phyloP scores from a whole-genome alignment of 2,888 invertebrate genomes.

The Dinocampus coccinellae region DNA sequence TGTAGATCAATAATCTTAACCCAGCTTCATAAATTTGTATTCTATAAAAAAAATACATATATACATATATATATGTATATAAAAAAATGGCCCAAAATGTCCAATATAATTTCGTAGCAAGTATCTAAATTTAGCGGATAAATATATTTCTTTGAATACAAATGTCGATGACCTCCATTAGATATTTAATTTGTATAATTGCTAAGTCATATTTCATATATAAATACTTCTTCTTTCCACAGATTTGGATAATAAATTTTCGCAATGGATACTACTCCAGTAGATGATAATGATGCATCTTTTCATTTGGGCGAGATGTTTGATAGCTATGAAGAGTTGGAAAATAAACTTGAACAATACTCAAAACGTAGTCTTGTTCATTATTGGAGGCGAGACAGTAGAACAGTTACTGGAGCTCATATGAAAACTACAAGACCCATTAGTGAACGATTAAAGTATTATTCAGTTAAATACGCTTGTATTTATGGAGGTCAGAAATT shows the following conservation, averaged over 20 bases:
- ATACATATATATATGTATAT: too few species aligned
- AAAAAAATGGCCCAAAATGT: background rate
- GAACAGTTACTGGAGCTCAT: constrained; percentile 69
- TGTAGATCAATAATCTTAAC: background rate
- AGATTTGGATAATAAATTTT: constrained; percentile 13
- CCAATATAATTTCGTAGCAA: background rate
- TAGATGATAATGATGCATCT: constrained; percentile 57
- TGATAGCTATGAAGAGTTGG: constrained; percentile 67
- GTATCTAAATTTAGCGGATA: background rate
- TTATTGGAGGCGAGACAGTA: constrained; percentile 69
- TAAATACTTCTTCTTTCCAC: background rate
- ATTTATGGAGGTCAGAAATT: constrained; percentile 70
- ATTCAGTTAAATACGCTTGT: constrained; percentile 69
- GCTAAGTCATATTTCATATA: background rate
- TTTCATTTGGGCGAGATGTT: constrained; percentile 68
- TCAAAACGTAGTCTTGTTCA: constrained; percentile 68
- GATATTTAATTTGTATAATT: background rate
- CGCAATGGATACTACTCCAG: constrained; percentile 52
- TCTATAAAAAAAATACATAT: background rate
- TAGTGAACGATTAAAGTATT: constrained; percentile 66
- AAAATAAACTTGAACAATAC: constrained; percentile 63
- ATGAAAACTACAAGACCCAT: constrained; percentile 69
- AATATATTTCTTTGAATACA: background rate
- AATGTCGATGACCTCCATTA: background rate
- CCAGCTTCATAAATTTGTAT: background rate